Evolutionary conservation across 1,140 invertebrate species (phyloP).

Genomic region (Diuraphis noxia): DNA sequence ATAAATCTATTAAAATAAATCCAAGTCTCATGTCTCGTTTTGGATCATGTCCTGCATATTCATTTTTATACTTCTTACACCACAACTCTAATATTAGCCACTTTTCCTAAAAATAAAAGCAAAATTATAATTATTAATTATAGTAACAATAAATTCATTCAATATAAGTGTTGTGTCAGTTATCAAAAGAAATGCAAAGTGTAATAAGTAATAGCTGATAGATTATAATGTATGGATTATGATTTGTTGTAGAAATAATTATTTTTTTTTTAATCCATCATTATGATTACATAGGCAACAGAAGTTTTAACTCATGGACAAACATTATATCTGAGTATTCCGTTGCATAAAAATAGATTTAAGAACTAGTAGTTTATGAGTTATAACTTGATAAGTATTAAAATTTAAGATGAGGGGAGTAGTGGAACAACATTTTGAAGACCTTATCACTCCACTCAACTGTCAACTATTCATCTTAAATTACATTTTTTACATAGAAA

Average conservation of each 20-base stretch:
- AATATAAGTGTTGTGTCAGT: background rate
- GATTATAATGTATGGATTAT: background rate
- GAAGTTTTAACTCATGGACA: background rate
- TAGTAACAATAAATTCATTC: background rate
- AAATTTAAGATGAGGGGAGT: too few relatives aligned
- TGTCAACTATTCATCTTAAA: too few relatives aligned
- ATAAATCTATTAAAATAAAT: constrained; percentile 22
- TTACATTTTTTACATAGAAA: too few relatives aligned
- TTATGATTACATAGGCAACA: background rate
- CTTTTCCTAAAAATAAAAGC: background rate
- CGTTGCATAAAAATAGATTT: too few relatives aligned
- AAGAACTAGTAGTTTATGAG: too few relatives aligned
- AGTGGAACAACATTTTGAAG: too few relatives aligned
- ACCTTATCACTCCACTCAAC: too few relatives aligned
- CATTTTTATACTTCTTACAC: constrained; percentile 36
- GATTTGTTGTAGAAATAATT: background rate
- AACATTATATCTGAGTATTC: too few relatives aligned
- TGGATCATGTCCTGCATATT: constrained; percentile 28
- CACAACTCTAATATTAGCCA: constrained; percentile 36
- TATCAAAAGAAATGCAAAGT: background rate
- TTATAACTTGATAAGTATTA: too few relatives aligned
- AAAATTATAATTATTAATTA: too few relatives aligned
- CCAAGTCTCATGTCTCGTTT: constrained; percentile 26
- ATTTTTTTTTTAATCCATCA: background rate
- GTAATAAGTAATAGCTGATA: background rate